Evolutionary conservation across 2,113 vertebrate genomes (phyloP), one percentile per base, ranked within the genome.

Genomic region (Chamaetylas fuelleborni): DNA sequence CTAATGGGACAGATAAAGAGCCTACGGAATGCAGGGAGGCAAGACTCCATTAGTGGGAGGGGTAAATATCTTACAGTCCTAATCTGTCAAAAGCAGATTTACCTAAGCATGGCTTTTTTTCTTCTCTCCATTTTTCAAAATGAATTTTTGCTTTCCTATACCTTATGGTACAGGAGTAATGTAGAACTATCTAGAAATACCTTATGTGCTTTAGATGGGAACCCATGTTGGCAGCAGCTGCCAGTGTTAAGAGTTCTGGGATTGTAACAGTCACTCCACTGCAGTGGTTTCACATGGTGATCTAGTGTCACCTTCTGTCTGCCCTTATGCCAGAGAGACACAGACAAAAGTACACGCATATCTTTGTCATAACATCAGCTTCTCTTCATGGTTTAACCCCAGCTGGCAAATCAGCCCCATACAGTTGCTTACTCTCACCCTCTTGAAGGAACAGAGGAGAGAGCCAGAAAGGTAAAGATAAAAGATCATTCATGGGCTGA

Each of bases 241-340:
- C 1, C 0, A 0, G 7, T 31, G 12, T 26, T 43, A 24, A 24
- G 11, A 65, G 56, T 25, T 60, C 20, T 3, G 2, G 13, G 16
- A 48, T 18, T 31, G 42, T 17, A 64, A 12, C 19, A 36, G 19
- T 61, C 16, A 9, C 3, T 43, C 5, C 24, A 43, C 8, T 43
- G 23, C 2, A 50, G 13, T 33, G 25, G 5, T 88, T 88, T 43
- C 28, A 62, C 19, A 45, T 19, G 5, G 11, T 38, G 9, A 20
- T 66, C 13, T 66, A 23, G 6, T 31, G 10, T 70, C 67, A 62
- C 10, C 2, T 33, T 57, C 36, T 87, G 4, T 23, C 22, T 58
- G 19, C 6, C 8, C 19, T 74, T 74, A 38, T 12, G 62, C 4
- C 16, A 77, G 19, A 43, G 2, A 48, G 5, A 70, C 9, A 4